Evolutionary conservation across 2,888 invertebrate genomes (phyloP).

Genomic region (Ormyrus pomaceus): DNA sequence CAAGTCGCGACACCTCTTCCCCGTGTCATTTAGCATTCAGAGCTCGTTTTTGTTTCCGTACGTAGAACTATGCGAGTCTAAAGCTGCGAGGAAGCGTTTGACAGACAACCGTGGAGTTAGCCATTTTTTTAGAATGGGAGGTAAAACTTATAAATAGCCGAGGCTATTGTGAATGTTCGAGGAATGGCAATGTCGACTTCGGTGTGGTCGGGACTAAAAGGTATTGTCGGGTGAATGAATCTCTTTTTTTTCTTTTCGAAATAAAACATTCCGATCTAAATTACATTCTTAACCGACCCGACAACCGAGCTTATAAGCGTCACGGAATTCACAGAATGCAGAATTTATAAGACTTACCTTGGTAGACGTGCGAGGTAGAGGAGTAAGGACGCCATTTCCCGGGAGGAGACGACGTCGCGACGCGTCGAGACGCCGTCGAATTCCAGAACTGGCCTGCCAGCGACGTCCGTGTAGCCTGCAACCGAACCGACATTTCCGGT

Average conservation of each 20-base stretch:
- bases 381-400: conserved; percentile 83
- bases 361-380: conserved; percentile 85
- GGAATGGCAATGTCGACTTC: neutral
- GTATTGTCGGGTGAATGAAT: too few relatives aligned
- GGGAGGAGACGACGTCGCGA: conserved; percentile 80
- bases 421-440: conserved; percentile 80
- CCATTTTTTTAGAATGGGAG: too few relatives aligned
- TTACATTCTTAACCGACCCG: too few relatives aligned
- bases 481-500: neutral
- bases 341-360: conserved; percentile 77
- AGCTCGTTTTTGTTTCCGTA: neutral
- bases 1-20: neutral
- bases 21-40: neutral
- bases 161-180: neutral
- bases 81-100: too few relatives aligned
- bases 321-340: too few relatives aligned
- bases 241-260: too few relatives aligned
- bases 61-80: too few relatives aligned
- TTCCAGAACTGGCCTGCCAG: conserved; percentile 82
- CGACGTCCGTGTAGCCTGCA: conserved; percentile 83
- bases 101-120: too few relatives aligned
- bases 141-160: neutral
- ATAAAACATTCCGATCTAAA: too few relatives aligned
- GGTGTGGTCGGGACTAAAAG: neutral
- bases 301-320: too few relatives aligned